Evolutionary conservation across 2,888 invertebrate species (phyloP).

Genomic region (Synergus itoensis): DNA sequence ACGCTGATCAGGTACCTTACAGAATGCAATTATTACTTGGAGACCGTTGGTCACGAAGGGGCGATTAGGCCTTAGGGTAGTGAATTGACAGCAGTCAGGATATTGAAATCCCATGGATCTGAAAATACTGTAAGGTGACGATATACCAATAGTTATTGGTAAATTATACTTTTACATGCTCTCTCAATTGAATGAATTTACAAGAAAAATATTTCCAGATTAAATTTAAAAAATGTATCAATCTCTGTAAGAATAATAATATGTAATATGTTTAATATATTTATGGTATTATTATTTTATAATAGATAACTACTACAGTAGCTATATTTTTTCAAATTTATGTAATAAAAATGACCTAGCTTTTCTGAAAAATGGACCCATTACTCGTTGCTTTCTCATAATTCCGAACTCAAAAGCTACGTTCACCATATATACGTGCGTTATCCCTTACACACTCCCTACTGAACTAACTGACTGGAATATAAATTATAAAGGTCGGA

Average conservation of each 20-base stretch:
- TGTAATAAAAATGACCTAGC: neutral
- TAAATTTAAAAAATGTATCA: no score
- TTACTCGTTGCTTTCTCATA: neutral
- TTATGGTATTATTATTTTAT: no score
- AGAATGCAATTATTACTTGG: conserved; percentile 39
- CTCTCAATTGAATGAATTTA: no score
- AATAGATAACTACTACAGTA: neutral
- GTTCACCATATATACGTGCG: neutral
- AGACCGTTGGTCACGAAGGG: conserved; percentile 42
- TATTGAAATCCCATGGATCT: conserved; percentile 11
- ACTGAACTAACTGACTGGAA: conserved; percentile 52
- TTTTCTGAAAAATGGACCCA: conserved; percentile 6
- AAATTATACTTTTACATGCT: no score
- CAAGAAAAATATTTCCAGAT: no score
- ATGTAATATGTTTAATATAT: no score
- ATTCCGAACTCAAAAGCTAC: conserved; percentile 11
- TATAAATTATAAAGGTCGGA: conserved; percentile 59
- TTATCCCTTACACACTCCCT: conserved; percentile 47
- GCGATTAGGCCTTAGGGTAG: conserved; percentile 27
- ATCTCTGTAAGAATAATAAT: no score
- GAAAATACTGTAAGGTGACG: neutral
- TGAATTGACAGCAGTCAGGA: conserved; percentile 8
- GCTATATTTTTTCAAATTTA: neutral
- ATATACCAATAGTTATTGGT: neutral
- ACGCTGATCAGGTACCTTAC: conserved; percentile 35